A percentile compares a stretch with the other conserved stretches of the same genome.
phyloP scores from a whole-genome alignment of 2,888 invertebrate species.

The Hydrotaea diabolus region DNA sequence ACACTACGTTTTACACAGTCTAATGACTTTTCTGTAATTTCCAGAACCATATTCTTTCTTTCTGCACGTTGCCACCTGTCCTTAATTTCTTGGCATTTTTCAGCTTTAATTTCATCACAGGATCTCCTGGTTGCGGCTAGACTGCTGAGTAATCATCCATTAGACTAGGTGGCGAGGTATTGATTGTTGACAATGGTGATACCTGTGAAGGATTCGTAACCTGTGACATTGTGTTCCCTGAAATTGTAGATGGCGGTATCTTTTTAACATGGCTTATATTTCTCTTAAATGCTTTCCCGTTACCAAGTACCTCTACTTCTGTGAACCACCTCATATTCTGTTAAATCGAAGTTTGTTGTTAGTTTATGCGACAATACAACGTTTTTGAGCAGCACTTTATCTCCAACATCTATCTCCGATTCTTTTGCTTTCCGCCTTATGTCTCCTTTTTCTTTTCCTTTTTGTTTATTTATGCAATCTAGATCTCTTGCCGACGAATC shows the following conservation, averaged over 20 bases:
- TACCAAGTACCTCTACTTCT: constrained; percentile 37
- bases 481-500: constrained; percentile 29
- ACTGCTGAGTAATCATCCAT: background rate
- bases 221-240: background rate
- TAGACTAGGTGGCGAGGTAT: background rate
- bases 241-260: constrained; percentile 35
- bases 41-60: too few relatives aligned
- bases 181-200: constrained; percentile 1
- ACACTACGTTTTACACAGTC: too few relatives aligned
- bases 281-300: constrained; percentile 40
- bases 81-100: background rate
- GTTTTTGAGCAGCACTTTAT: constrained; percentile 34
- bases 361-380: constrained; percentile 54
- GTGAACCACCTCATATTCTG: constrained; percentile 33
- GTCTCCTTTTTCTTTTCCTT: constrained; percentile 38
- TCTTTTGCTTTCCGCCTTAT: constrained; percentile 15
- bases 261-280: constrained; percentile 53
- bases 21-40: too few relatives aligned
- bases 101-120: constrained; percentile 1
- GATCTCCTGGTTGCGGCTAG: background rate
- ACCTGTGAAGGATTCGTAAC: background rate
- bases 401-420: constrained; percentile 16
- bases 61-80: background rate
- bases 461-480: constrained; percentile 42
- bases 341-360: constrained; percentile 56